These are phyloP conservation scores for Melanotaenia trifasciata DNA, from an alignment of 2,797 vertebrate genomes.

Conservation along the genomic window DNA sequence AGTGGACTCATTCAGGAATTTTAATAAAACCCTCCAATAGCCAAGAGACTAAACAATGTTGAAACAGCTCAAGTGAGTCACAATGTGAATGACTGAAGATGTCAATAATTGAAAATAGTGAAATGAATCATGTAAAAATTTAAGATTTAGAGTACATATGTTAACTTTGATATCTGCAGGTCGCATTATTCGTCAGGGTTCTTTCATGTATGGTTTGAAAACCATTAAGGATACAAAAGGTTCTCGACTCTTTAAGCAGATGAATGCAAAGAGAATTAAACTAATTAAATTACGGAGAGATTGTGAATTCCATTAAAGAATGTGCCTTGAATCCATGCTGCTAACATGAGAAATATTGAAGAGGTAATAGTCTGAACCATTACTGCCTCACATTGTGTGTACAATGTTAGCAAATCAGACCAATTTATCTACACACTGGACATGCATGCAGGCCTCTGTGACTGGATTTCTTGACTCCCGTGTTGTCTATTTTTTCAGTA, in stretches of 20 bases:
- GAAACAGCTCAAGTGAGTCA: slow-evolving; percentile 11
- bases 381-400: neutral
- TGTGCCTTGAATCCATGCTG: neutral
- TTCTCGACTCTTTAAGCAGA: neutral
- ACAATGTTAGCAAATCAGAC: neutral
- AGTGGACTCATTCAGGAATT: neutral
- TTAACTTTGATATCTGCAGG: too few species aligned
- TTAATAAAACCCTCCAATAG: slow-evolving; percentile 9
- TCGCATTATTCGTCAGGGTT: too few species aligned
- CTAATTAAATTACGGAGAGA: neutral
- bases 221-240: neutral
- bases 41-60: slow-evolving; percentile 7
- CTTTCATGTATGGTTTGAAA: too few species aligned
- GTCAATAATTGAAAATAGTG: neutral
- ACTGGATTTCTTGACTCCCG: neutral
- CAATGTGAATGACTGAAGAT: neutral
- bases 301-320: neutral
- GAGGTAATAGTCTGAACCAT: neutral
- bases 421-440: neutral
- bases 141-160: too few species aligned
- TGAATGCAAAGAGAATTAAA: neutral
- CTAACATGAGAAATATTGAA: neutral
- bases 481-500: neutral
- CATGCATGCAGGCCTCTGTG: too few species aligned
- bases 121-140: neutral